phyloP scores from a whole-genome alignment of 2,888 invertebrate species.

The Isotomurus palustris region DNA sequence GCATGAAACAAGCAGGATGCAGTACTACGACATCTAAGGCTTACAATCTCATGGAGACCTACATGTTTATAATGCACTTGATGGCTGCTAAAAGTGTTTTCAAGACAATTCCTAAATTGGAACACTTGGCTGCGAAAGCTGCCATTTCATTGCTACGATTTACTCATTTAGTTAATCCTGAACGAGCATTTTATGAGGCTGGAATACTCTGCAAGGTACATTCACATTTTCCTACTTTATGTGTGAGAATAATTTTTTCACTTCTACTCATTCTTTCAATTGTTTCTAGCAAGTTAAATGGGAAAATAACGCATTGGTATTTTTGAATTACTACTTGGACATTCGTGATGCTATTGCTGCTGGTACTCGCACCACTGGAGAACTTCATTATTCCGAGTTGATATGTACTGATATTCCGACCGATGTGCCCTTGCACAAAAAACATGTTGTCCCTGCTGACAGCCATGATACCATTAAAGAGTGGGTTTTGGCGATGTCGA shows the following conservation, averaged over 20 bases:
- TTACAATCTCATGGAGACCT: slow-evolving; percentile 56
- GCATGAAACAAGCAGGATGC: too few relatives aligned
- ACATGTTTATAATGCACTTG: slow-evolving; percentile 66
- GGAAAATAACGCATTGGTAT: slow-evolving; percentile 89
- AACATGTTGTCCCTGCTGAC: slow-evolving; percentile 61
- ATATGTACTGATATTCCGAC: slow-evolving; percentile 55
- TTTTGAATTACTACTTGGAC: slow-evolving; percentile 93
- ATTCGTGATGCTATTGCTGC: slow-evolving; percentile 93
- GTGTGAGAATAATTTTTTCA: too few relatives aligned
- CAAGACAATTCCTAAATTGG: slow-evolving; percentile 63
- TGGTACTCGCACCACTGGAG: slow-evolving; percentile 58
- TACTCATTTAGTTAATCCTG: slow-evolving; percentile 85
- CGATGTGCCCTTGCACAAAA: slow-evolving; percentile 73
- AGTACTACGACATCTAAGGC: too few relatives aligned
- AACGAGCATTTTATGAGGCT: slow-evolving; percentile 80
- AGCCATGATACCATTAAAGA: slow-evolving; percentile 84
- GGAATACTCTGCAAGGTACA: slow-evolving; percentile 48
- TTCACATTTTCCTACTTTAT: too few relatives aligned
- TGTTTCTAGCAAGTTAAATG: too few relatives aligned
- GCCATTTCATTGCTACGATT: slow-evolving; percentile 80
- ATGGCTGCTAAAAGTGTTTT: slow-evolving; percentile 69
- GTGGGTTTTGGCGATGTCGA: slow-evolving; percentile 93
- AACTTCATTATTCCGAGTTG: slow-evolving; percentile 51
- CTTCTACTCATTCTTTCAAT: too few relatives aligned
- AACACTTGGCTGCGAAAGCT: slow-evolving; percentile 69